Percentiles rank a stretch among this genome's conserved stretches.
Evolutionary conservation across 2,888 invertebrate species (phyloP).

Genomic region (Rugalucina vietnamica): DNA sequence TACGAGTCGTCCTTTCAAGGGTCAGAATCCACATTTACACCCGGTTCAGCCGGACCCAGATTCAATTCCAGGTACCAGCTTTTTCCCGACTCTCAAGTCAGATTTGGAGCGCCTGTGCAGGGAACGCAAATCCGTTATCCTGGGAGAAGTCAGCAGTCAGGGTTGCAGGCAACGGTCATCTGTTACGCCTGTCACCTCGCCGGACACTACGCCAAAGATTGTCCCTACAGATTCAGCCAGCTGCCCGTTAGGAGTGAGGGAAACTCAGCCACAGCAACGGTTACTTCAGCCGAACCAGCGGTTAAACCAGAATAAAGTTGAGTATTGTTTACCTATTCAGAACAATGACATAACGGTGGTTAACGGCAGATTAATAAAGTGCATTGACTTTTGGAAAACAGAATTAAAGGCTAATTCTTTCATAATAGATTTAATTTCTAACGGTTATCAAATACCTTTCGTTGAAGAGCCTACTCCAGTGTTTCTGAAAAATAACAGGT

Average conservation of each 20-base stretch:
- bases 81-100: background rate
- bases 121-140: background rate
- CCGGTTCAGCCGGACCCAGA: background rate
- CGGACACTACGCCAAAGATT: constrained; percentile 16
- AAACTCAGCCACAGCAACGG: background rate
- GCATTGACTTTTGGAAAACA: background rate
- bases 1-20: background rate
- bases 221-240: background rate
- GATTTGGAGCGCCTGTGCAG: background rate
- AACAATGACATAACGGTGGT: no score
- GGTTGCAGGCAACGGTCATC: background rate
- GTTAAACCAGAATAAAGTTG: background rate
- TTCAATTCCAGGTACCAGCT: background rate
- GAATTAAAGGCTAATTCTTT: background rate
- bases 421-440: background rate
- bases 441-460: background rate
- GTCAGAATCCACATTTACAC: background rate
- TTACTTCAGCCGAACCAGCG: background rate
- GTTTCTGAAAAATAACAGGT: background rate
- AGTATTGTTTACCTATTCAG: no score
- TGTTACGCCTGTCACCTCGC: constrained; percentile 7
- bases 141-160: background rate
- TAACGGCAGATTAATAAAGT: background rate
- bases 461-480: background rate
- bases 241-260: background rate